A percentile compares a stretch with the other conserved stretches of the same genome.
These are phyloP conservation scores for Anthonomus grandis DNA, from an alignment of 1,140 invertebrate genomes.

Conservation along the genomic window DNA sequence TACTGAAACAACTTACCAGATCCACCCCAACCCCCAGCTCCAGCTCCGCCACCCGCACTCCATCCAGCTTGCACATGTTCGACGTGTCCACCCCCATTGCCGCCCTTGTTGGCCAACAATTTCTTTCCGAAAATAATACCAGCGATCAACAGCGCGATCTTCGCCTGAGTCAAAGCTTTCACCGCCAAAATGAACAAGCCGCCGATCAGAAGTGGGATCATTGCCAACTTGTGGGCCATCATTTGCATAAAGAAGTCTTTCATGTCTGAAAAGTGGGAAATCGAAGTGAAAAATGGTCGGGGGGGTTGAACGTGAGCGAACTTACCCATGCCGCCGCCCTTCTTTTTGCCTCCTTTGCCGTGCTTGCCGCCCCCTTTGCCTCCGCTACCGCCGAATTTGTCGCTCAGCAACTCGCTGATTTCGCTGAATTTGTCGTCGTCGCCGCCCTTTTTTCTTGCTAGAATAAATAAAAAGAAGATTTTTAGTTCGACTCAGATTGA, in stretches of 20 bases:
- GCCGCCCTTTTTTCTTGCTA: conserved; percentile 55
- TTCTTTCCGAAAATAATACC: conserved; percentile 76
- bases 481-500: too few relatives aligned
- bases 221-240: conserved; percentile 68
- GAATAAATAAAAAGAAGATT: conserved; percentile 25
- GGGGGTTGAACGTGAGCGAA: too few relatives aligned
- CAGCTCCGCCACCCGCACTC: conserved; percentile 44
- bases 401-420: conserved; percentile 2
- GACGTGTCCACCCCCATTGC: conserved; percentile 50
- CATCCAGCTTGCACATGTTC: conserved; percentile 55
- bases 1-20: background rate
- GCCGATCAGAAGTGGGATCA: conserved; percentile 70
- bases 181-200: conserved; percentile 69
- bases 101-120: conserved; percentile 62
- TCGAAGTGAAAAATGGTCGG: background rate
- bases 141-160: conserved; percentile 70
- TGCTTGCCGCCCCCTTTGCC: conserved; percentile 3
- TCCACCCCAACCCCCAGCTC: conserved; percentile 28
- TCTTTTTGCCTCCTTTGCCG: conserved; percentile 5
- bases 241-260: conserved; percentile 78
- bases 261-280: conserved; percentile 57
- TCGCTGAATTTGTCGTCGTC: conserved; percentile 15
- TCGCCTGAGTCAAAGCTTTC: conserved; percentile 72
- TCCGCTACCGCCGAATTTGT: background rate
- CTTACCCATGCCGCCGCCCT: conserved; percentile 12